Evolutionary conservation across 2,113 vertebrate genomes (phyloP), one percentile per base, ranked within the genome.

Genomic region (Carollia perspicillata): DNA sequence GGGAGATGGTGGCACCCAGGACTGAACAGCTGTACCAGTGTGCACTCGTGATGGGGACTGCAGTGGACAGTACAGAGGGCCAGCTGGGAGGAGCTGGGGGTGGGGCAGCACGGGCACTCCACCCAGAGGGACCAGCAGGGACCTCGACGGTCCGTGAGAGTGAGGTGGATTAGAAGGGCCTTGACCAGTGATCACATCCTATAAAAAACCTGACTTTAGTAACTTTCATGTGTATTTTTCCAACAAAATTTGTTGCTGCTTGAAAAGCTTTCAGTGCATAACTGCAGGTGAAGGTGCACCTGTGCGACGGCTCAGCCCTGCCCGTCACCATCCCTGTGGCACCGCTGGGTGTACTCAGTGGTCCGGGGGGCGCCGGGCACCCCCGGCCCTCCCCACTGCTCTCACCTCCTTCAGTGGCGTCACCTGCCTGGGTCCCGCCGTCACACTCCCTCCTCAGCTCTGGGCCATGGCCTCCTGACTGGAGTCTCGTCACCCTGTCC

Each of bases 1-100:
- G 53, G 30, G 10, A 47, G 37, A 14, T 49, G 40, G 13, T 12
- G 16, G 33, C 47, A 22, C 42, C 42, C 40, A 9, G 63, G 30
- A 23, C n/a, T 35, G n/a, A 37, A 12, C 33, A 51, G 14, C 5
- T 18, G 4, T 17, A 6, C 22, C 17, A 1, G 2, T 40, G 53
- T 40, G 16, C 55, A 2, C 4, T 17, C 2, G 40, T 44, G 40
- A 23, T 1, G 6, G 28, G n/a, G 53, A 42, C 13, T 1, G 1
- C 79, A 30, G 37, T 16, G 35, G 68, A 4, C 40, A 44, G 35
- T 17, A 8, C 6, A 16, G 49, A 47, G 35, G 16, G 22, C 37
- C 11, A 5, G 18, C 35, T 63, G 80, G 17, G n/a, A 33, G 7
- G 51, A 72, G 14, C n/a, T 12, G 35, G 84, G 23, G 53, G 11